phyloP scores from a whole-genome alignment of 2,113 vertebrate genomes.

The Pogona vitticeps region DNA sequence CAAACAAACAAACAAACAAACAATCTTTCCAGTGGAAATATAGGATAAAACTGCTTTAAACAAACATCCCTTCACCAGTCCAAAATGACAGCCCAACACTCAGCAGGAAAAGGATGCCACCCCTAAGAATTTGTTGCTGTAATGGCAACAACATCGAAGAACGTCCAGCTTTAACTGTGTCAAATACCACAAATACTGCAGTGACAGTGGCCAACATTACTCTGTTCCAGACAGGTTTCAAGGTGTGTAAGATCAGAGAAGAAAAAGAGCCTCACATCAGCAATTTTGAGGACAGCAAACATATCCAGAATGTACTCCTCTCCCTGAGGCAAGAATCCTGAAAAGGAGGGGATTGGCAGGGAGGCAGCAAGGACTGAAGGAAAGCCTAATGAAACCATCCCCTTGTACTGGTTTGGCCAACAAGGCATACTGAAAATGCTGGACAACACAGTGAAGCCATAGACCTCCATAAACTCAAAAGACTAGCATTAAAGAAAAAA shows the following conservation, averaged over 20 bases:
- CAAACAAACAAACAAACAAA: too few relatives aligned
- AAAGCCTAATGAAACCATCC: too few relatives aligned
- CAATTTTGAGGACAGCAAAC: too few relatives aligned
- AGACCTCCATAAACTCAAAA: too few relatives aligned
- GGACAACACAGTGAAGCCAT: neutral
- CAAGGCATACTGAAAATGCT: neutral
- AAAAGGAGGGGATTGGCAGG: neutral
- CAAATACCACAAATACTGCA: too few relatives aligned
- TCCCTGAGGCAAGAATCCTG: neutral
- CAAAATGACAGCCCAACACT: neutral
- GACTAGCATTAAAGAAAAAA: too few relatives aligned
- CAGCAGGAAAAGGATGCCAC: neutral
- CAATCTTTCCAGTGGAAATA: too few relatives aligned
- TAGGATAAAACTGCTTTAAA: too few relatives aligned
- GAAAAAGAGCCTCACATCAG: neutral
- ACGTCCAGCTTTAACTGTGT: neutral
- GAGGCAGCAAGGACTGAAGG: neutral
- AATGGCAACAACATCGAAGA: neutral
- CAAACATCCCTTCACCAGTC: neutral
- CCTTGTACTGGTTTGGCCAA: neutral
- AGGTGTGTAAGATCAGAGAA: neutral
- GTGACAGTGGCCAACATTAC: too few relatives aligned
- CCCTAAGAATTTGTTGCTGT: neutral
- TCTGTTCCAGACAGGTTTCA: too few relatives aligned
- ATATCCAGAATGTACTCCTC: too few relatives aligned